phyloP scores from a whole-genome alignment of 1,140 invertebrate genomes.

The Bombus confusus region DNA sequence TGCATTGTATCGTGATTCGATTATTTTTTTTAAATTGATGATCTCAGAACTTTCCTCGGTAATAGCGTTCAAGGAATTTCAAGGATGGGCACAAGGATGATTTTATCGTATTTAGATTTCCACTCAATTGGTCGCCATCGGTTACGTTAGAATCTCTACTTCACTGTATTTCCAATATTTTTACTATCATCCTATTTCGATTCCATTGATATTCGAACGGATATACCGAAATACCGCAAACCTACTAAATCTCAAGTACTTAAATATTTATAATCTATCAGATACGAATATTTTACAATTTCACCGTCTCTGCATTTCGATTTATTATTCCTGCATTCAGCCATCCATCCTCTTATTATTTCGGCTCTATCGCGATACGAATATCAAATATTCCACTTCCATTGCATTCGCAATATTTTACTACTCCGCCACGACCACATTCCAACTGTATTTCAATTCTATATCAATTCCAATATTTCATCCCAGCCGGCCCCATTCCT shows the following conservation, averaged over 20 bases:
- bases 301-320: neutral
- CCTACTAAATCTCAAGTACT: no score
- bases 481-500: neutral
- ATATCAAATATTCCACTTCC: neutral
- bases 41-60: no score
- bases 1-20: rapidly evolving
- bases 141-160: no score
- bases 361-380: neutral
- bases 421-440: neutral
- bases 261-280: neutral
- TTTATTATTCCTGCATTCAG: neutral
- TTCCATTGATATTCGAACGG: no score
- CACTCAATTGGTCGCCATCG: no score
- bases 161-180: no score
- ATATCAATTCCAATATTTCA: neutral
- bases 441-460: neutral
- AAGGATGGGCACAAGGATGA: no score
- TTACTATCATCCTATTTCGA: no score
- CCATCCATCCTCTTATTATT: neutral
- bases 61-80: no score
- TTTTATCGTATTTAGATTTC: no score
- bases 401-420: neutral
- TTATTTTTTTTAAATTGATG: no score
- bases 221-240: no score
- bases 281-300: neutral